Evolutionary conservation across 2,797 vertebrate genomes (phyloP).

Genomic region (Schizothorax lantsangensis): DNA sequence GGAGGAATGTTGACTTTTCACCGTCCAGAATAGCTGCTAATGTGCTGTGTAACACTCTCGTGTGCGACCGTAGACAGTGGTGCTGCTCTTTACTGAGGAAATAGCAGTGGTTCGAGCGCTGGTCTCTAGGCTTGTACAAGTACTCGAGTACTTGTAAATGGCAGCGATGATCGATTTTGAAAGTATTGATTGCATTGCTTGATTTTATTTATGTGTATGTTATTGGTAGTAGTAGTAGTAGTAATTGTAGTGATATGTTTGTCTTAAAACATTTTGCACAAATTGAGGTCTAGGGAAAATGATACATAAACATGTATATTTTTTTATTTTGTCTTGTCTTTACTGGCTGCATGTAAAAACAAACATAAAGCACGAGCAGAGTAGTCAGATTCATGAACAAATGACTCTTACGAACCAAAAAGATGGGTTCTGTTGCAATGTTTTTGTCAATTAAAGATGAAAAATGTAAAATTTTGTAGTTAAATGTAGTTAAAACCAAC

Average conservation of each 20-base stretch:
- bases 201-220: not conserved
- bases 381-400: not conserved
- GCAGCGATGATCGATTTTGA: not conserved
- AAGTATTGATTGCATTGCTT: not conserved
- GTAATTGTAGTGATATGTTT: not conserved
- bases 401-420: not conserved
- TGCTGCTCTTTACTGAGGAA: conserved; percentile 64
- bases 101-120: not conserved
- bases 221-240: not conserved
- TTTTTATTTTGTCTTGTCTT: not conserved
- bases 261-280: not conserved
- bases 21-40: conserved; percentile 77
- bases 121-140: not conserved
- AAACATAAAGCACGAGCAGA: not conserved
- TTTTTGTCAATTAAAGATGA: not conserved
- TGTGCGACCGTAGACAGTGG: conserved; percentile 62
- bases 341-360: not conserved
- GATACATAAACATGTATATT: not conserved
- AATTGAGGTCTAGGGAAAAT: not conserved
- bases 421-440: not conserved
- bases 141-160: too few relatives aligned
- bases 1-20: conserved; percentile 80
- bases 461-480: not conserved
- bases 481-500: not conserved
- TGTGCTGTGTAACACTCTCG: conserved; percentile 65